Conservation (phyloP, 2,113 vertebrate species). For the Bucco capensis region DNA sequence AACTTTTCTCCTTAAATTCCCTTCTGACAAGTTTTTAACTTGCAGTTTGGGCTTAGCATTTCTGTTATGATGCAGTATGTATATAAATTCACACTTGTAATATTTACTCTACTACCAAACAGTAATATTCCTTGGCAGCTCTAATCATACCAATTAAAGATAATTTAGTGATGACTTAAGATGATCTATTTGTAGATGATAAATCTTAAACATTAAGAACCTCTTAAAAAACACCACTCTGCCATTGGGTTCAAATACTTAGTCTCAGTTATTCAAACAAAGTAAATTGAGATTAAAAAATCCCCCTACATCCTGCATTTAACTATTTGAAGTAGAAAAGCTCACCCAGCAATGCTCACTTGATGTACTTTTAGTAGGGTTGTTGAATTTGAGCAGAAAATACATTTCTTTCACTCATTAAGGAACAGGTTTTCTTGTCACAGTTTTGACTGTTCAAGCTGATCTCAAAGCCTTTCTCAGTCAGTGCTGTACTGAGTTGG, state of each 20-base stretch:
- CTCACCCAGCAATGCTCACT: background rate
- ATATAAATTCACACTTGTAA: background rate
- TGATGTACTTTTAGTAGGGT: background rate
- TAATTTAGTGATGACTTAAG: slow-evolving; percentile 6
- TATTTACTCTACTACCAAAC: background rate
- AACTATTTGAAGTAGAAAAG: background rate
- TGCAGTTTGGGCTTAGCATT: background rate
- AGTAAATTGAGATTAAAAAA: background rate
- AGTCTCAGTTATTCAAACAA: background rate
- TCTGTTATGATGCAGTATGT: background rate
- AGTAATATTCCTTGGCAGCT: background rate
- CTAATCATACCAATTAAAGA: background rate
- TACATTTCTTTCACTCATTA: background rate
- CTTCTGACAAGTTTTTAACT: background rate
- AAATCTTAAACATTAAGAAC: background rate
- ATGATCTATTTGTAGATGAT: slow-evolving; percentile 3
- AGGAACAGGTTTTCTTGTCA: background rate
- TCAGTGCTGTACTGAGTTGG: background rate
- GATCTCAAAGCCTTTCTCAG: background rate
- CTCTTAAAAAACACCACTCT: background rate
- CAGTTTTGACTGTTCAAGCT: background rate
- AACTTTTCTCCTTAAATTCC: background rate
- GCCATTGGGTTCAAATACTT: background rate
- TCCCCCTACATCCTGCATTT: background rate
- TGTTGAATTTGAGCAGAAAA: background rate